A percentile compares a stretch with the other conserved stretches of the same genome.
Evolutionary conservation across 1,140 invertebrate genomes (phyloP).

Genomic region (Aphaenogaster ashmeadi): DNA sequence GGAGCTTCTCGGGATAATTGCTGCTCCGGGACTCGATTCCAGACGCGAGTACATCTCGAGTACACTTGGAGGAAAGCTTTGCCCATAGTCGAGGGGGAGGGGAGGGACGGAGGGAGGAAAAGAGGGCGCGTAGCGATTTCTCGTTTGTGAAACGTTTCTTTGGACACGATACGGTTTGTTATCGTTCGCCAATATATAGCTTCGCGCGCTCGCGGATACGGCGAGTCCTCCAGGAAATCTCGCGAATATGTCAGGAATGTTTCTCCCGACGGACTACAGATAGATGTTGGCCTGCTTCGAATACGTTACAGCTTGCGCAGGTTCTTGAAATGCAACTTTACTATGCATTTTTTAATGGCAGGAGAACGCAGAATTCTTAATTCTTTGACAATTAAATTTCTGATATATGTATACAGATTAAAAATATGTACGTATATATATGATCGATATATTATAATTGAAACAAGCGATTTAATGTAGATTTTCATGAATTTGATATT

Average conservation of each 20-base stretch:
- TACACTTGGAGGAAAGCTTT: conserved; percentile 69
- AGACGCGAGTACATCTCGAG: conserved; percentile 75
- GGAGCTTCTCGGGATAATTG: conserved; percentile 79
- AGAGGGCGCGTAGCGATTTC: conserved; percentile 66
- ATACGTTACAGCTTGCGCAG: background rate
- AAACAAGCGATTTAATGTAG: background rate
- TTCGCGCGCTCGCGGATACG: conserved; percentile 31
- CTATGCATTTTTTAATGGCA: background rate
- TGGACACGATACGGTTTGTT: conserved; percentile 68
- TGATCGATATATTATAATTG: background rate
- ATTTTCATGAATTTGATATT: background rate
- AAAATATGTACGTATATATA: background rate
- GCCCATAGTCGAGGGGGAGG: conserved; percentile 38
- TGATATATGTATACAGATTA: background rate
- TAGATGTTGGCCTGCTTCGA: conserved; percentile 10
- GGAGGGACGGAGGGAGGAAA: background rate
- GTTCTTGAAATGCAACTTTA: background rate
- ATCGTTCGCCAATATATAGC: conserved; percentile 65
- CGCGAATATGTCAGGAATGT: conserved; percentile 50
- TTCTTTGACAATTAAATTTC: background rate
- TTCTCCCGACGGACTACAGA: conserved; percentile 24
- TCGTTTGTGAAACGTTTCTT: conserved; percentile 70
- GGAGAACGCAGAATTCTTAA: background rate
- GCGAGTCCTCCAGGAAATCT: conserved; percentile 47
- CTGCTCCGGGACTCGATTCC: conserved; percentile 75